These are phyloP conservation scores for Vireo altiloquus DNA, from an alignment of 2,113 vertebrate species.

Conservation along the genomic window DNA sequence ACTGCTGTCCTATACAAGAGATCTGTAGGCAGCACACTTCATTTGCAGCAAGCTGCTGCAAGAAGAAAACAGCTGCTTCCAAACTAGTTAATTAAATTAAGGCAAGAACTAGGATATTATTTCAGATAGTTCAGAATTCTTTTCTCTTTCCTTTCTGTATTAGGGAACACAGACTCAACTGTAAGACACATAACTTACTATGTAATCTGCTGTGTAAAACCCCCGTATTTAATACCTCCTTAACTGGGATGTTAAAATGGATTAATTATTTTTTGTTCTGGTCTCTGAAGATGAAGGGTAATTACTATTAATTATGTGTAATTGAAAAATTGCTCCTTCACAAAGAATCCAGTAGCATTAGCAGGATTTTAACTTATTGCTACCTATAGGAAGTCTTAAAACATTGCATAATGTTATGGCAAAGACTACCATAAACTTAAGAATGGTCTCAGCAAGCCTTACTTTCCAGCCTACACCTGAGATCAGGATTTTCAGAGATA, in stretches of 20 bases:
- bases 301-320: slow-evolving; percentile 52
- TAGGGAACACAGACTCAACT: not conserved
- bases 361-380: not conserved
- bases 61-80: not conserved
- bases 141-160: not conserved
- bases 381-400: not conserved
- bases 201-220: not conserved
- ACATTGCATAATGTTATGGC: not conserved
- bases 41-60: not conserved
- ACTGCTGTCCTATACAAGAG: not conserved
- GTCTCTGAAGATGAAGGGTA: slow-evolving; percentile 46
- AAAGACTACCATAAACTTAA: not conserved
- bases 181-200: not conserved
- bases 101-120: not conserved
- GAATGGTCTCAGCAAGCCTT: not conserved
- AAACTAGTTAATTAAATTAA: not conserved
- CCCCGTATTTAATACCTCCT: not conserved
- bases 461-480: not conserved
- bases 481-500: not conserved
- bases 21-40: not conserved
- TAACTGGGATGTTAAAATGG: not conserved
- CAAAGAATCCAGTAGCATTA: not conserved
- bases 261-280: slow-evolving; percentile 55
- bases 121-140: not conserved
- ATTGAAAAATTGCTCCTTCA: slow-evolving; percentile 38